These are phyloP conservation scores for Camarhynchus parvulus DNA, from an alignment of 2,113 vertebrate species.

Conservation along the genomic window DNA sequence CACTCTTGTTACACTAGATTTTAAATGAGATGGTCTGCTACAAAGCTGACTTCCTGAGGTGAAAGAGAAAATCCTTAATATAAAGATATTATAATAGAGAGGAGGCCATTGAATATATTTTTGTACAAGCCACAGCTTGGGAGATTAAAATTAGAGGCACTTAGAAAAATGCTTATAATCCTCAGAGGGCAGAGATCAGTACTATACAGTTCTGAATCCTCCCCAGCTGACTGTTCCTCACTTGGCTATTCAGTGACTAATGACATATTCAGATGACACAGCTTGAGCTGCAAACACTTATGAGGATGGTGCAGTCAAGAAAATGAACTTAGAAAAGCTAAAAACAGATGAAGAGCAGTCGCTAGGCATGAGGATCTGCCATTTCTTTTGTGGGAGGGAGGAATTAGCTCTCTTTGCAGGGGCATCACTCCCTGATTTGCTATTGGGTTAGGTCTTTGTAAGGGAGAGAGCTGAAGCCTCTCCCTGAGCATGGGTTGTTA, in stretches of 20 bases:
- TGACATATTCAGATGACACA: constrained; percentile 71
- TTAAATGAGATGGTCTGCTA: constrained; percentile 35
- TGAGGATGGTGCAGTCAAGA: constrained; percentile 41
- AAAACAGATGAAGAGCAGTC: background rate
- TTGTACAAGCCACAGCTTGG: constrained; percentile 58
- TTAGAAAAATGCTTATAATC: constrained; percentile 57
- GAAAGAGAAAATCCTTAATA: constrained; percentile 56
- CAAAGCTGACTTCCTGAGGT: constrained; percentile 55
- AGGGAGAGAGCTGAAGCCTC: background rate
- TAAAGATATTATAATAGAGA: constrained; percentile 52
- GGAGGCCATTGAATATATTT: constrained; percentile 51
- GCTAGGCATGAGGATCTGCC: background rate
- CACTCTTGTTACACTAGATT: constrained; percentile 6
- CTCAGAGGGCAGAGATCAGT: constrained; percentile 60
- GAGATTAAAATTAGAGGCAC: constrained; percentile 69
- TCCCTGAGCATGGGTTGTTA: background rate
- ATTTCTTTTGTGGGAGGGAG: background rate
- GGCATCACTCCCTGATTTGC: background rate
- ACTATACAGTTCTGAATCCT: constrained; percentile 52
- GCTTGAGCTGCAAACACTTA: constrained; percentile 65
- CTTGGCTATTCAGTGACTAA: constrained; percentile 59
- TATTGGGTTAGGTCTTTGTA: background rate
- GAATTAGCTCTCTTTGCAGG: background rate
- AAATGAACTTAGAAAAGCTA: constrained; percentile 51
- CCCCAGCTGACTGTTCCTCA: constrained; percentile 59